Conservation (phyloP, 2,888 invertebrate species). For the Augochlorella aurata region DNA sequence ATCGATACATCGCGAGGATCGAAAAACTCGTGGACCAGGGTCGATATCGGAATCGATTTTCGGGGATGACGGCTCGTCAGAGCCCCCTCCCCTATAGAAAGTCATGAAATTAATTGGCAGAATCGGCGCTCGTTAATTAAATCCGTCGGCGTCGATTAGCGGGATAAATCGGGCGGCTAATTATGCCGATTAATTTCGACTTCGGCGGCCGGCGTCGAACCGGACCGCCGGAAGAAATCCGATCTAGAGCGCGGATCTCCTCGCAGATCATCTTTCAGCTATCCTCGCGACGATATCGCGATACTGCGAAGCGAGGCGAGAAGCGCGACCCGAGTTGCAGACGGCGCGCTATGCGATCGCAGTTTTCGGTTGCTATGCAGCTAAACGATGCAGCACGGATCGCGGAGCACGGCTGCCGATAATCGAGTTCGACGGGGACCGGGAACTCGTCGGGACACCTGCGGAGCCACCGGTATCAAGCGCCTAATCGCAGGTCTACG, state of each 20-base stretch:
- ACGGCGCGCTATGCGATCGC: background rate
- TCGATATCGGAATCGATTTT: background rate
- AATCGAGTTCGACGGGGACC: slow-evolving; percentile 33
- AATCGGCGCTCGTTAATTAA: slow-evolving; percentile 41
- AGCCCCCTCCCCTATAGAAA: slow-evolving; percentile 2
- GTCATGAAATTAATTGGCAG: slow-evolving; percentile 35
- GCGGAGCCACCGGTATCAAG: slow-evolving; percentile 11
- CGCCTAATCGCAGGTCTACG: slow-evolving; percentile 34
- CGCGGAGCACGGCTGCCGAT: slow-evolving; percentile 11
- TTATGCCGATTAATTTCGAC: slow-evolving; percentile 43
- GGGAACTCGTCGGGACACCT: slow-evolving; percentile 23
- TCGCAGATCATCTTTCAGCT: no score
- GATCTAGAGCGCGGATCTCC: no score
- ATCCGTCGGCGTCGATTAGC: slow-evolving; percentile 39
- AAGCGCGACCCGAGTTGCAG: background rate
- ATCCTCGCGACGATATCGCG: background rate
- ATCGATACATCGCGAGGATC: background rate
- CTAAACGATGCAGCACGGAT: background rate
- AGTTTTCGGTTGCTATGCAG: background rate
- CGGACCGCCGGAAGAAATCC: background rate
- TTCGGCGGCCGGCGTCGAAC: background rate
- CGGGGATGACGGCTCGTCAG: background rate
- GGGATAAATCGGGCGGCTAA: slow-evolving; percentile 35
- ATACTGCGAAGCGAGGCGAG: no score
- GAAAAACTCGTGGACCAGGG: background rate